Conservation (phyloP, 2,113 vertebrate species). For the Bujurquina vittata region DNA sequence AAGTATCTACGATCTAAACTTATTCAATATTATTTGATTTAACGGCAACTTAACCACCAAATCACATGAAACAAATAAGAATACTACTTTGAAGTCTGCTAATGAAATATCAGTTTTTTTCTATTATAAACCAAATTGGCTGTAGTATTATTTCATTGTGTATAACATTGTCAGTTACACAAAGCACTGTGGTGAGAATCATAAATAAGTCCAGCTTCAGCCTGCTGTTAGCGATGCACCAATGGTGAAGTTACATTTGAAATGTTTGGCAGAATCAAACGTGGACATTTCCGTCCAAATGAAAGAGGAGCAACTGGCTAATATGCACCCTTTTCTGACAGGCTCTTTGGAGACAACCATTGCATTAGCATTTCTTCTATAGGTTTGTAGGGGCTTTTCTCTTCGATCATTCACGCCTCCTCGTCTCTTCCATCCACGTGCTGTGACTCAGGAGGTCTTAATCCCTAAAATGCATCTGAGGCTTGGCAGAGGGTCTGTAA, state of each 20-base stretch:
- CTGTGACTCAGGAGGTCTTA: no score
- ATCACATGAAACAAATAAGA: background rate
- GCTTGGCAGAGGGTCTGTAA: no score
- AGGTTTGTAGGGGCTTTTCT: no score
- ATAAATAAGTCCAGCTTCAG: no score
- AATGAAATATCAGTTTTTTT: background rate
- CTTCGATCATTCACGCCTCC: no score
- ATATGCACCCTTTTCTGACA: background rate
- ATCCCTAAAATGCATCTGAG: no score
- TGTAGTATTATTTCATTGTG: background rate
- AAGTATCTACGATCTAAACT: background rate
- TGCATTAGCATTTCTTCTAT: background rate
- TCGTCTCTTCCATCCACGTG: no score
- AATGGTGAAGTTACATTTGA: no score
- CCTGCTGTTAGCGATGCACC: no score
- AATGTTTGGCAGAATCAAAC: no score
- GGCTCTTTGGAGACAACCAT: background rate
- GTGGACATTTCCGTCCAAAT: background rate
- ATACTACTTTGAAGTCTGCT: background rate
- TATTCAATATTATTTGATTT: background rate
- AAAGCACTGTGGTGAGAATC: background rate
- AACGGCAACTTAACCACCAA: background rate
- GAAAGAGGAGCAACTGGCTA: background rate
- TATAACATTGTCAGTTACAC: background rate
- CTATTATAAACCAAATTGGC: background rate